Percentiles rank a stretch among this genome's conserved stretches.
These are phyloP conservation scores for Bursaphelenchus okinawaensis DNA, from an alignment of 2,888 invertebrate genomes.

Conservation along the genomic window DNA sequence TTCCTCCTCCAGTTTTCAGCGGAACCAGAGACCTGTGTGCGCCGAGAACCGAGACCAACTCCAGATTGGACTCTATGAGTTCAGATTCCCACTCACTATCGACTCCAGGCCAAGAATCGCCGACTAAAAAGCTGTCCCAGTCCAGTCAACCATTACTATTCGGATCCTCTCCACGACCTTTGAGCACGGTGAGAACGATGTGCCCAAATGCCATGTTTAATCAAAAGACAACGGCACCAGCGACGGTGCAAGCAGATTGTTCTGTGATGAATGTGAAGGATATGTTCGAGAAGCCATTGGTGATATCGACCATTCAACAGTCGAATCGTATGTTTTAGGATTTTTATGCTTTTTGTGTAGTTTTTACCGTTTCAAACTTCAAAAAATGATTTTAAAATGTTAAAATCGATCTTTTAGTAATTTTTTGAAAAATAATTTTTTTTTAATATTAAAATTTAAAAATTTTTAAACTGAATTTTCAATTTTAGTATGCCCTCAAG, in stretches of 20 bases:
- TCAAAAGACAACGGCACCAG: slow-evolving; percentile 21
- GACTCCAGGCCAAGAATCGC: neutral
- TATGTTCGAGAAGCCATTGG: slow-evolving; percentile 31
- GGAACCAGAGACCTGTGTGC: neutral
- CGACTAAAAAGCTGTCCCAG: slow-evolving; percentile 11
- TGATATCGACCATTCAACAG: slow-evolving; percentile 29
- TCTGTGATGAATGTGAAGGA: slow-evolving; percentile 41
- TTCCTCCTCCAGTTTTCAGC: neutral
- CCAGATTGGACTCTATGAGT: neutral
- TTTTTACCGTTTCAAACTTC: neutral
- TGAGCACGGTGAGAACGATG: slow-evolving; percentile 22
- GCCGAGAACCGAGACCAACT: neutral
- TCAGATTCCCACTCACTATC: neutral
- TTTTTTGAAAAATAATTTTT: neutral
- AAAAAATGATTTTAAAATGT: slow-evolving; percentile 8
- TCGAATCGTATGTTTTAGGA: slow-evolving; percentile 14
- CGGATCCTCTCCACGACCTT: neutral
- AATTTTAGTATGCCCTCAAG: slow-evolving; percentile 19
- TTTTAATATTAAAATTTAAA: neutral
- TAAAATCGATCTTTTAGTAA: neutral
- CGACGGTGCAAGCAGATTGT: slow-evolving; percentile 47
- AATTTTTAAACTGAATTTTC: neutral
- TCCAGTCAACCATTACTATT: neutral
- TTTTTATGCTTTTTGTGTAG: neutral
- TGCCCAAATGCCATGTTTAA: slow-evolving; percentile 23